A percentile compares a stretch with the other conserved stretches of the same genome.
Conservation (phyloP, 2,113 vertebrate genomes). For the Thamnophis sirtalis region DNA sequence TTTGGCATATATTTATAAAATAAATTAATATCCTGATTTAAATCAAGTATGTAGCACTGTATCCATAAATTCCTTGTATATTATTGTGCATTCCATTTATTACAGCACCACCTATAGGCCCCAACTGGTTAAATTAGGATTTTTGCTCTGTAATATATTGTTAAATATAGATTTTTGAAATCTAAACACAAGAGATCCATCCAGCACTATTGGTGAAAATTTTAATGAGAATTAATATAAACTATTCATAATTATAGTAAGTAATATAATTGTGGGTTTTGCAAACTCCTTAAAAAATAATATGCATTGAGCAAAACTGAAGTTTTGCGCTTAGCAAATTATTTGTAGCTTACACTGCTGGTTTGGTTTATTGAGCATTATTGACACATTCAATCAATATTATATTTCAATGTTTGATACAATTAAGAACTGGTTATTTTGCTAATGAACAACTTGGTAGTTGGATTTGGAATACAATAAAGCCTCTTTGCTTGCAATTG, state of each 20-base stretch:
- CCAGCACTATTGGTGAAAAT: background rate
- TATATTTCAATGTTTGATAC: background rate
- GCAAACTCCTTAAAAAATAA: background rate
- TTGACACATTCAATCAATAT: background rate
- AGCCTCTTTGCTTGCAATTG: background rate
- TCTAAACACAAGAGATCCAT: background rate
- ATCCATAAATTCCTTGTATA: background rate
- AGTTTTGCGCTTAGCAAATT: background rate
- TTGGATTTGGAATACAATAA: background rate
- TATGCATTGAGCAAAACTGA: background rate
- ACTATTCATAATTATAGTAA: background rate
- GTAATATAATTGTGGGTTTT: background rate
- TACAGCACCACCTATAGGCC: constrained; percentile 15
- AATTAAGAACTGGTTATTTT: background rate
- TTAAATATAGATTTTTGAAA: background rate
- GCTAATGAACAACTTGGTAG: background rate
- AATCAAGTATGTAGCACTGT: background rate
- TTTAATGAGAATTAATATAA: background rate
- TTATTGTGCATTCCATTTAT: background rate
- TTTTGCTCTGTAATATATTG: background rate
- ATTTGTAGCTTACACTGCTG: background rate
- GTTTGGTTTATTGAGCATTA: background rate
- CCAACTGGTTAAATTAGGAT: background rate
- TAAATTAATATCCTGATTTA: background rate
- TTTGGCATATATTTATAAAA: background rate